Base-by-base conservation (phyloP, 2,888 invertebrate species). In the Deladenus siricidicola region DNA sequence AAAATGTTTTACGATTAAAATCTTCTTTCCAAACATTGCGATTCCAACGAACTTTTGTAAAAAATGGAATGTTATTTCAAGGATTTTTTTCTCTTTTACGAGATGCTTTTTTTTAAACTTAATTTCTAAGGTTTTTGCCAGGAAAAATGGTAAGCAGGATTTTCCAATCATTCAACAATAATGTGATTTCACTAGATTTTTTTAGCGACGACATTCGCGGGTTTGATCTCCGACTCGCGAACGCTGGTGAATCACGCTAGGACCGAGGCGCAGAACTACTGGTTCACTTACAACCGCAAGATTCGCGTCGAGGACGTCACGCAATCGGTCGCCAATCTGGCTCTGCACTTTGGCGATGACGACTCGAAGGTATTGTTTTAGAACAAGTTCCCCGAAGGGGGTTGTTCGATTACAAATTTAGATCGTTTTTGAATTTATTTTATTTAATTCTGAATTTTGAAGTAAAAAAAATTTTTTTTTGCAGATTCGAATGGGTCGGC, bases 281-380 rank as follows among this genome's bases (percentile, higher is more conserved):
- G 74, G 75, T 78, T 78, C 67, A 74, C 73, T 17, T 78, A 78
- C 70, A 75, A 75, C 34, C 62, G 68, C n/a, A 77, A 78, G 62
- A 78, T 77, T 56, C 70, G 76, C 2, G 89, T 96, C 2, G 98
- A 98, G 82, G 94, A 93, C 6, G 91, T 94, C 71, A 93, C 96
- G 0, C 94, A 96, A 81, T 91, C 96, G 3, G 96, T 99, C 1
- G 94, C 96, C 45, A 94, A 96, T 81, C 83, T 98, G 73, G 96
- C 98, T n/a, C 90, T 98, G 78, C 91, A 93, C 79, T 99, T 99
- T 83, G 96, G 98, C 14, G 98, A 98, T 80, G 93, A 93, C 69
- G 93, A 94, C 79, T 89, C 89, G 76, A 91, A 93, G 80, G 81
- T 81, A 30, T 21, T 51, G 26, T 58, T 10, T 23, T 53, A 23